phyloP scores from a whole-genome alignment of 2,888 invertebrate genomes.

The Andrena bucephala region DNA sequence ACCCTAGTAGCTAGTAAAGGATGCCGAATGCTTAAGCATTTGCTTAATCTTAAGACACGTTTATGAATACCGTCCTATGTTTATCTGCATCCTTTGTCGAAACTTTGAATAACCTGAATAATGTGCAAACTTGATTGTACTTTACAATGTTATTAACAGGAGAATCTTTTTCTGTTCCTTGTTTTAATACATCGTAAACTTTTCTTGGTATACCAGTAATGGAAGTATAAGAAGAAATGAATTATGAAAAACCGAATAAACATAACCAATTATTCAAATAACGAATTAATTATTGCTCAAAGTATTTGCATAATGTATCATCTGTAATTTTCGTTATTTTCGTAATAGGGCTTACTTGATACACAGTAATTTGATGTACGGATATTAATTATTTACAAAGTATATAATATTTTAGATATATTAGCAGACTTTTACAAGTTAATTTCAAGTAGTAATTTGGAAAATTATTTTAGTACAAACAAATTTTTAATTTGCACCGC shows the following conservation, averaged over 20 bases:
- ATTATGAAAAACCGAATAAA: neutral
- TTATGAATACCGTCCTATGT: no score
- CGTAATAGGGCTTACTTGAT: no score
- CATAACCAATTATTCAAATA: neutral
- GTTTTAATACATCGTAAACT: neutral
- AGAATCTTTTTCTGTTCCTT: neutral
- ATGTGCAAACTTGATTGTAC: neutral
- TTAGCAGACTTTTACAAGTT: neutral
- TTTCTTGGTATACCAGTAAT: neutral
- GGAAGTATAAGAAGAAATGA: neutral
- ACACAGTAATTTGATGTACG: neutral
- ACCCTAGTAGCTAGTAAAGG: no score
- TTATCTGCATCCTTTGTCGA: neutral
- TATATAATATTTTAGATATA: neutral
- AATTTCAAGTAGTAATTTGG: neutral
- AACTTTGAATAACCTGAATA: neutral
- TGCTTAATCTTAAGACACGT: no score
- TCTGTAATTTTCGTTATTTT: neutral
- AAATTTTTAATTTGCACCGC: neutral
- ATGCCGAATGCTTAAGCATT: no score
- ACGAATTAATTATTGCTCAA: conserved; percentile 7
- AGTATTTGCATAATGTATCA: neutral
- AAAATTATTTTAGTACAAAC: neutral
- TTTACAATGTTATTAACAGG: neutral
- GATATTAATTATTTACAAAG: neutral